Evolutionary conservation across 2,113 vertebrate species (phyloP), one percentile per base, ranked within the genome.

Genomic region (Mesitornis unicolor): DNA sequence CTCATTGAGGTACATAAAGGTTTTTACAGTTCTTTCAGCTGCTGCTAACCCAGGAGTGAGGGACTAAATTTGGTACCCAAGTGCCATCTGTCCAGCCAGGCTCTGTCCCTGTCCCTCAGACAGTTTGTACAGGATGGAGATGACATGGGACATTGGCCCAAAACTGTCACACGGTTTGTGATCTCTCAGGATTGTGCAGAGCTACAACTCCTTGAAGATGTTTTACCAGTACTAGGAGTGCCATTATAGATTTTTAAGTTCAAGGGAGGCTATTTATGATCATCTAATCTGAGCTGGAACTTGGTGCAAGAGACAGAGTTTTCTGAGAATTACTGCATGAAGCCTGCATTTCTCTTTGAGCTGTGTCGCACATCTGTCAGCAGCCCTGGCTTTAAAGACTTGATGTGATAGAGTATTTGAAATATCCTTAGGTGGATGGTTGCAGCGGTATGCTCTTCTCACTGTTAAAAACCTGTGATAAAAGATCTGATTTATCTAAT

Each of bases 401-500:
- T 25, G 36, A 65, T 42, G 42, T 80, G 81, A 53, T 56, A 57
- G 65, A 76, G 25, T 76, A 33, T 65, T 48, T 82, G 74, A 82
- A 50, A 35, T 79, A 64, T 76, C 57, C 57, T 82, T 45, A n/a
- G 87, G 87, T 91, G 78, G 45, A 87, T 45, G 31, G 47, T 54
- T 71, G 67, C 68, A 80, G 86, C 1, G 1, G 16, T 57, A 33
- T 42, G 40, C 65, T 71, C 0, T 61, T 81, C 60, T 94, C 0
- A 0, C 67, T 71, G 40, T 79, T 87, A 76, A 85, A 90, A 93
- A 69, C n/a, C n/a, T 50, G 51, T 35, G 15, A n/a, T n/a, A n/a
- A n/a, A n/a, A n/a, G n/a, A n/a, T n/a, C 57, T 91, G 77, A 89
- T 89, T 88, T 82, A 33, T 91, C 40, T 84, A 82, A 91, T 84